phyloP scores from a whole-genome alignment of 2,797 vertebrate genomes.

The Moxostoma hubbsi region DNA sequence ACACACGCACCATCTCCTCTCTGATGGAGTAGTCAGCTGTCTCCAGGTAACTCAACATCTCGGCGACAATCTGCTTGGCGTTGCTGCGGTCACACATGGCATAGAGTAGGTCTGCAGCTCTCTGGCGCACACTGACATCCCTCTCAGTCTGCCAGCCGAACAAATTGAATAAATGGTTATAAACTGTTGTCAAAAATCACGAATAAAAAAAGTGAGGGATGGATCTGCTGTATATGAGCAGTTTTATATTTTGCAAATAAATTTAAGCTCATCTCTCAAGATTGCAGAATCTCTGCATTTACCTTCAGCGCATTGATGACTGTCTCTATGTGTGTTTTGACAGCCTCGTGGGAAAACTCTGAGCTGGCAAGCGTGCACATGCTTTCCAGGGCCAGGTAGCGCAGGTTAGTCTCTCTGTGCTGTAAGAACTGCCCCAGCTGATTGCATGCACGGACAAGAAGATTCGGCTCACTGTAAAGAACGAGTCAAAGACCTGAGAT shows the following conservation, averaged over 20 bases:
- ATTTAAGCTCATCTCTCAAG: neutral
- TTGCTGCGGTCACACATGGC: conserved; percentile 96
- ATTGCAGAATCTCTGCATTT: neutral
- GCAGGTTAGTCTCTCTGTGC: conserved; percentile 90
- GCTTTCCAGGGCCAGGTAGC: conserved; percentile 90
- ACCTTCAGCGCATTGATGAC: conserved; percentile 92
- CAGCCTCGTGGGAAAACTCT: conserved; percentile 90
- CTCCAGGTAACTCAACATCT: conserved; percentile 93
- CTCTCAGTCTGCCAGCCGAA: conserved; percentile 82
- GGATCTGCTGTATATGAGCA: neutral
- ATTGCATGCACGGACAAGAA: conserved; percentile 89
- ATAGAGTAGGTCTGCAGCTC: conserved; percentile 89
- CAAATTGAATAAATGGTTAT: neutral
- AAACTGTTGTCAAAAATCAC: neutral
- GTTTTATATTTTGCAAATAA: too few species aligned
- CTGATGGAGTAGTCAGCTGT: conserved; percentile 92
- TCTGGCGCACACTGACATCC: conserved; percentile 89
- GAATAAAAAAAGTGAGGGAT: neutral
- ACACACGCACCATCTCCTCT: conserved; percentile 87
- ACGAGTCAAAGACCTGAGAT: neutral
- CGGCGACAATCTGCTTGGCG: conserved; percentile 89
- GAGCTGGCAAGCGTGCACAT: conserved; percentile 93
- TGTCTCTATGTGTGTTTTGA: conserved; percentile 91
- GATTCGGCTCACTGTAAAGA: conserved; percentile 85
- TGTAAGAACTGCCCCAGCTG: conserved; percentile 92